Evolutionary conservation across 2,797 vertebrate genomes (phyloP), one percentile per base, ranked within the genome.

Genomic region (Centropyge bicolor): DNA sequence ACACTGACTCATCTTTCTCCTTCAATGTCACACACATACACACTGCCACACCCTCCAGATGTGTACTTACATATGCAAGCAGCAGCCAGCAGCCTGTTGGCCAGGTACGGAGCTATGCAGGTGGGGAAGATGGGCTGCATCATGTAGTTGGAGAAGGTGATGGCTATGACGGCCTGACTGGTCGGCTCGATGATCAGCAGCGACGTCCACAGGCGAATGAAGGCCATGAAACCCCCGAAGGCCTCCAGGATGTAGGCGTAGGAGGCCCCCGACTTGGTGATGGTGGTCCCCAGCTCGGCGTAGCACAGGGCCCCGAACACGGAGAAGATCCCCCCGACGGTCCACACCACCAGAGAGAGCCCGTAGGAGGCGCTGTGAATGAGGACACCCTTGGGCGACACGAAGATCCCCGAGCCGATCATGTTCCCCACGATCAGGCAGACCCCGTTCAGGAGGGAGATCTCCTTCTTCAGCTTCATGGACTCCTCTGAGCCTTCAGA

Each of bases 61-160:
- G 55, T 65, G 20, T 86, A 90, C 97, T 97, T 89, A 98, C 97
- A 97, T 91, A 98, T 97, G 68, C 97, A 98, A 36, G 94, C 94
- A 1, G 97, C 97, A 0, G 97, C 97, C 80, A 98, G 85, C 45
- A 98, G 91, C 62, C 97, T 94, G 84, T 96, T 95, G 19, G 97
- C 97, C 71, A 89, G 4, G 70, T 98, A 97, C 0, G 97, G 96
- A 0, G 96, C 94, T 1, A 94, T 88, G 27, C 97, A 98, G 70
- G 95, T 96, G 3, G 97, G 96, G 89, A 98, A 98, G 86, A 97
- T 22, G 16, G 97, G 97, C 88, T 98, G 97, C 88, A 98, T 92
- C 95, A 98, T 95, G 94, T 98, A 98, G 95, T 97, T 98, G 91
- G 97, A 97, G 91, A 98, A 97, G 3, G 97, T 98, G 92, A 98